These are phyloP conservation scores for Ambastaia sidthimunki DNA, from an alignment of 2,797 vertebrate species.

Conservation along the genomic window DNA sequence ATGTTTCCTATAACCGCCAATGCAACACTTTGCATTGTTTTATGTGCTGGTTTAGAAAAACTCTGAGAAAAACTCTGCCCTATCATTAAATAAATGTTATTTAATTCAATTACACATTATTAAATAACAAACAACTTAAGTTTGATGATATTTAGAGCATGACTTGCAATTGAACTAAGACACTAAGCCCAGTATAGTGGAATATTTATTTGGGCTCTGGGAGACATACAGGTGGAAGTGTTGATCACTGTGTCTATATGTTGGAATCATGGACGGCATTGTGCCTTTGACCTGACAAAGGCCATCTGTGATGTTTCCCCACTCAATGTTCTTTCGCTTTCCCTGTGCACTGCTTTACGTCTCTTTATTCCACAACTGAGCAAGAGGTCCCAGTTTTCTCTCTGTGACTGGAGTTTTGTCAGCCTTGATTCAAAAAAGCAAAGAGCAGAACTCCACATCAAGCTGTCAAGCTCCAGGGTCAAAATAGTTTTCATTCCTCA, in stretches of 20 bases:
- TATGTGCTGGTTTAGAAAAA: too few species aligned
- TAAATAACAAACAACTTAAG: background rate
- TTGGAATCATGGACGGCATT: background rate
- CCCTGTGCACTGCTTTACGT: background rate
- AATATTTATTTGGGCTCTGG: background rate
- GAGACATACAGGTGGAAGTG: background rate
- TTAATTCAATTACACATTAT: too few species aligned
- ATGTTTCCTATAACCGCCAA: too few species aligned
- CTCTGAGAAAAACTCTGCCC: too few species aligned
- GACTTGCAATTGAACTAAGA: too few species aligned
- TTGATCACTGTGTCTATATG: background rate
- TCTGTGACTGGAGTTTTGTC: constrained; percentile 8
- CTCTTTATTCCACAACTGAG: background rate
- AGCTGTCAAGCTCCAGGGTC: constrained; percentile 22
- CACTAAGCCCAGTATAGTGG: background rate
- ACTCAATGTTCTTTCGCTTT: constrained; percentile 14
- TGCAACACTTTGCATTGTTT: too few species aligned
- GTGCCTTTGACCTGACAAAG: constrained; percentile 14
- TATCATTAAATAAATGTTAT: too few species aligned
- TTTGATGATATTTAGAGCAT: background rate
- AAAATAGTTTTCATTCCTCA: constrained; percentile 12
- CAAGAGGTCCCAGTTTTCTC: background rate
- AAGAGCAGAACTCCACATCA: constrained; percentile 24
- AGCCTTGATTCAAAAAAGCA: constrained; percentile 11
- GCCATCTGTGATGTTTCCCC: constrained; percentile 20